Percentiles rank a stretch among this genome's conserved stretches.
These are phyloP conservation scores for Meloidogyne floridensis DNA, from an alignment of 1,140 invertebrate genomes.

Conservation along the genomic window DNA sequence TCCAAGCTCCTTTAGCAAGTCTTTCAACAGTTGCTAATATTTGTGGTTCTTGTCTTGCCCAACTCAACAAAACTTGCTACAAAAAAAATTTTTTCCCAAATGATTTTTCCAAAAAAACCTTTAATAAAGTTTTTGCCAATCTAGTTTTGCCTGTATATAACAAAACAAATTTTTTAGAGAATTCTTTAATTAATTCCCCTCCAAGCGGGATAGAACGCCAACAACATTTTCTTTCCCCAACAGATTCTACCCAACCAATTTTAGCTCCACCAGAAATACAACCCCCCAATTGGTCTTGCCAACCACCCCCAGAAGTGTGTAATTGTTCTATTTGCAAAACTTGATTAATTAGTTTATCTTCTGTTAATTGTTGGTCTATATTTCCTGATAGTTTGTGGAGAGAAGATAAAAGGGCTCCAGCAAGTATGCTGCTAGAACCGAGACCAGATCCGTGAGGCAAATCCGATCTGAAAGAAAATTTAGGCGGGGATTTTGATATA, in stretches of 20 bases:
- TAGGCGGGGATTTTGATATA: not conserved
- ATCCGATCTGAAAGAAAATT: conserved; percentile 29
- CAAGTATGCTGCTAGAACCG: conserved; percentile 52
- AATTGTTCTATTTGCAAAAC: conserved; percentile 54
- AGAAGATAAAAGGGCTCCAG: conserved; percentile 37
- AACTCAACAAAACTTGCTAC: conserved; percentile 44
- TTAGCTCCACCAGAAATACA: conserved; percentile 10
- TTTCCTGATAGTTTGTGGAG: conserved; percentile 40
- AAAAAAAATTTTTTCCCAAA: not conserved
- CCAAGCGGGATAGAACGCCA: conserved; percentile 13
- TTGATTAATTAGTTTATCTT: conserved; percentile 10
- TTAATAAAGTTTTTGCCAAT: conserved; percentile 53
- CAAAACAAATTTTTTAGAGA: conserved; percentile 44
- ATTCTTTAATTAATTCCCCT: conserved; percentile 27
- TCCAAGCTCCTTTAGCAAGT: conserved; percentile 26
- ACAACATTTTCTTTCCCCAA: conserved; percentile 25
- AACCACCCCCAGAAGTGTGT: conserved; percentile 56
- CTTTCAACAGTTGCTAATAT: conserved; percentile 20
- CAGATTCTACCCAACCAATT: conserved; percentile 22
- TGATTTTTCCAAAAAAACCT: conserved; percentile 28
- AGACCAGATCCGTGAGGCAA: conserved; percentile 53
- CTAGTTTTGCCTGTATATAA: conserved; percentile 57
- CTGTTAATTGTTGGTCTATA: not conserved
- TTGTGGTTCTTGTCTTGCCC: conserved; percentile 27
- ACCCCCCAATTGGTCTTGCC: conserved; percentile 56